Evolutionary conservation across 2,797 vertebrate species (phyloP).

Genomic region (Silurus lanzhouensis): DNA sequence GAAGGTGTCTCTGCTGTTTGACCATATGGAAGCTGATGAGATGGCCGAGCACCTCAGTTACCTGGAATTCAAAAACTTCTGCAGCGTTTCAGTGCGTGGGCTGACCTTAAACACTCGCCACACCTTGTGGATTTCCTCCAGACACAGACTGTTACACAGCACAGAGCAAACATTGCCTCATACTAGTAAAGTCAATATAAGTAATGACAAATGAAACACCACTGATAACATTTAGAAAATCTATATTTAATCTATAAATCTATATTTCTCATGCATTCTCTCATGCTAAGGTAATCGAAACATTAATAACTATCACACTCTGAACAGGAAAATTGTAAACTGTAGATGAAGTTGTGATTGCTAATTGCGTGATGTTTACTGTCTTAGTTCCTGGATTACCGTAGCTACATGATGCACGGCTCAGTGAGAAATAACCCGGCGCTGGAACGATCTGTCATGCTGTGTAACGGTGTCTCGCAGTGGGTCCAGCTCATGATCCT

Average conservation of each 20-base stretch:
- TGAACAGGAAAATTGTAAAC: background rate
- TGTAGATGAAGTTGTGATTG: slow-evolving; percentile 9
- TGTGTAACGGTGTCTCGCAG: slow-evolving; percentile 91
- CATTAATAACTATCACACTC: background rate
- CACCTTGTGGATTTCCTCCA: slow-evolving; percentile 14
- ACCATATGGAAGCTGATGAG: slow-evolving; percentile 87
- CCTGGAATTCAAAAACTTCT: slow-evolving; percentile 91
- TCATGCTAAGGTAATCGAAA: background rate
- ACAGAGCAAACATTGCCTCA: slow-evolving; percentile 36
- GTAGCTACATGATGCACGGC: slow-evolving; percentile 83
- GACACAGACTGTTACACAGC: slow-evolving; percentile 29
- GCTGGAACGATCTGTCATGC: slow-evolving; percentile 85
- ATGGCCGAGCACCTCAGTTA: slow-evolving; percentile 89
- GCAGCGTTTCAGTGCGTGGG: slow-evolving; percentile 81
- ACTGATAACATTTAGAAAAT: background rate
- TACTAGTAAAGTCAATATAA: background rate
- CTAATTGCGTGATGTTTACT: slow-evolving; percentile 40
- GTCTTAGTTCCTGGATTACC: slow-evolving; percentile 83
- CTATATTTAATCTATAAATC: background rate
- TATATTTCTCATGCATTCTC: background rate
- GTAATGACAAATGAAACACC: background rate
- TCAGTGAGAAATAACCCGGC: slow-evolving; percentile 82
- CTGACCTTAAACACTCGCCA: background rate
- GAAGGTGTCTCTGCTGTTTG: slow-evolving; percentile 90
- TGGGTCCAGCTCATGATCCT: slow-evolving; percentile 96